A percentile compares a stretch with the other conserved stretches of the same genome.
Conservation (phyloP, 2,797 vertebrate genomes). For the Chaetodon trifasciatus region DNA sequence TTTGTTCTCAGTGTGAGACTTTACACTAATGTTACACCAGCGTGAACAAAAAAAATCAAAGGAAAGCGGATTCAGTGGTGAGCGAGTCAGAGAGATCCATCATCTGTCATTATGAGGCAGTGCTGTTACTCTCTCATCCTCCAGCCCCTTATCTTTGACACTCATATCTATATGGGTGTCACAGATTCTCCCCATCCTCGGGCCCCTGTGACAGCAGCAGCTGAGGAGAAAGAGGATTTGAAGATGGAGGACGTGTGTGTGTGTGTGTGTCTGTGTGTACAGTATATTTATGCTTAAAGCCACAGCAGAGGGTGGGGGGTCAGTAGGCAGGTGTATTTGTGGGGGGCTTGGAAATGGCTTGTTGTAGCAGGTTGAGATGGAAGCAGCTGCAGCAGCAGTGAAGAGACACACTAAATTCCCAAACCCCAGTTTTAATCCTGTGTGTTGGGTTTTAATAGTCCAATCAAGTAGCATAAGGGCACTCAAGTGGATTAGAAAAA, state of each 20-base stretch:
- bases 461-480: conserved; percentile 69
- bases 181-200: conserved; percentile 51
- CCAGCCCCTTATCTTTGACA: conserved; percentile 63
- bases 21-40: conserved; percentile 18
- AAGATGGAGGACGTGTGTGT: conserved; percentile 9
- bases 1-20: background rate
- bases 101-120: conserved; percentile 50
- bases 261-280: background rate
- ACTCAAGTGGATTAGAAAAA: conserved; percentile 74
- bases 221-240: conserved; percentile 41
- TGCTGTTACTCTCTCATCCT: conserved; percentile 51
- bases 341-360: conserved; percentile 9
- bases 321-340: conserved; percentile 16
- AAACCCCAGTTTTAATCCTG: conserved; percentile 69
- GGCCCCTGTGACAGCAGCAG: conserved; percentile 49
- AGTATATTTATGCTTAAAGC: conserved; percentile 37
- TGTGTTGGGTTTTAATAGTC: conserved; percentile 65
- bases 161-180: conserved; percentile 70
- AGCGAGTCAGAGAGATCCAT: conserved; percentile 47
- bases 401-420: conserved; percentile 57
- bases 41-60: conserved; percentile 38
- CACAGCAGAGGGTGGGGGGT: background rate
- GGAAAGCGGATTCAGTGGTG: conserved; percentile 15
- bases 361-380: conserved; percentile 35
- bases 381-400: conserved; percentile 35